These are phyloP conservation scores for Larimichthys polyactis DNA, from an alignment of 2,113 vertebrate species.

Conservation along the genomic window DNA sequence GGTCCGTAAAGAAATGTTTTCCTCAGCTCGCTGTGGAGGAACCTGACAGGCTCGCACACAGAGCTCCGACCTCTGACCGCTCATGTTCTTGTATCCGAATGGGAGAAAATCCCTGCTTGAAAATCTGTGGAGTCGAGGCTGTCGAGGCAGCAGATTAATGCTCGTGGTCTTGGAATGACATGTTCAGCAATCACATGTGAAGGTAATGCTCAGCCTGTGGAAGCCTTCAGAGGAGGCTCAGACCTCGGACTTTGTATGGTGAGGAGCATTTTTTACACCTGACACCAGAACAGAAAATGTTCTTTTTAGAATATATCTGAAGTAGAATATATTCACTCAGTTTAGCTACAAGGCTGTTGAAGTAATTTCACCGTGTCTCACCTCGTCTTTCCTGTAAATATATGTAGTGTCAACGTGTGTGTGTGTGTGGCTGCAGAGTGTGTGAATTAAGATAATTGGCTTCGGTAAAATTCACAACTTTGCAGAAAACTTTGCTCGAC, in stretches of 20 bases:
- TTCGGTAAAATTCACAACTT: slow-evolving; percentile 39
- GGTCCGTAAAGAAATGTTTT: too few species aligned
- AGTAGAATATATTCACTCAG: background rate
- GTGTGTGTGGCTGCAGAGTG: slow-evolving; percentile 10
- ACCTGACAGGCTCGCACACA: too few species aligned
- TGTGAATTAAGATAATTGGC: slow-evolving; percentile 58
- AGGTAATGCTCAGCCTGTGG: background rate
- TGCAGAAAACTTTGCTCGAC: slow-evolving; percentile 23
- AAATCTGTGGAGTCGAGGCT: too few species aligned
- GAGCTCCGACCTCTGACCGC: too few species aligned
- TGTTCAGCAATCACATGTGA: background rate
- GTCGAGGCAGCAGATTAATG: background rate
- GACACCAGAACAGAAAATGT: background rate
- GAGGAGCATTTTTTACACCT: background rate
- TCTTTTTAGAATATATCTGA: background rate
- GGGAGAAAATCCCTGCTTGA: too few species aligned
- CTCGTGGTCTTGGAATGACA: background rate
- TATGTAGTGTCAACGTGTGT: slow-evolving; percentile 19
- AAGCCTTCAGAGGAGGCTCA: too few species aligned
- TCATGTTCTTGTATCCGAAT: background rate
- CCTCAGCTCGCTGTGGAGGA: too few species aligned
- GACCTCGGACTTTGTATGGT: too few species aligned
- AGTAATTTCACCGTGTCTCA: background rate
- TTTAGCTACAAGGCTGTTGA: slow-evolving; percentile 18
- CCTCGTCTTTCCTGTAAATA: slow-evolving; percentile 24